Percentiles rank a stretch among this genome's conserved stretches.
These are phyloP conservation scores for Crotalus viridis DNA, from an alignment of 2,113 vertebrate species.

Conservation along the genomic window DNA sequence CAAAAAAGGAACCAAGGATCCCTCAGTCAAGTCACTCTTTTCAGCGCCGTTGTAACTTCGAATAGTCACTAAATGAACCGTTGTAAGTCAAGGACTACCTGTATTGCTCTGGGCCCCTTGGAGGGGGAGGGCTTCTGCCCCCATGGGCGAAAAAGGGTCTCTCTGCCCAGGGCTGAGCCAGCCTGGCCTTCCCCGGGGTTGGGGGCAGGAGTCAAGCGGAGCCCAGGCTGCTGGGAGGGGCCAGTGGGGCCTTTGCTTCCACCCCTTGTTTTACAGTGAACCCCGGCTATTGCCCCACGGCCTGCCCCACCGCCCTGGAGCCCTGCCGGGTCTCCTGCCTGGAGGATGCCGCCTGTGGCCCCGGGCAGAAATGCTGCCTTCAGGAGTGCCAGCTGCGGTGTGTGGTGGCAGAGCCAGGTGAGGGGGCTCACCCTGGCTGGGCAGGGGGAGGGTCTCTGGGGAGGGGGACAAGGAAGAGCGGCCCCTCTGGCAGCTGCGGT, in stretches of 20 bases:
- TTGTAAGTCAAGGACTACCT: too few species aligned
- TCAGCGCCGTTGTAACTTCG: too few species aligned
- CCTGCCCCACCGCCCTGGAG: rapidly evolving
- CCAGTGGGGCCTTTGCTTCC: neutral
- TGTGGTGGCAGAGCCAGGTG: neutral
- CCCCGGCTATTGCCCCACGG: constrained; percentile 39
- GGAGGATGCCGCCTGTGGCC: neutral
- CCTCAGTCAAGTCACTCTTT: too few species aligned
- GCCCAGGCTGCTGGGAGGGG: neutral
- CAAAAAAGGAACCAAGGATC: too few species aligned
- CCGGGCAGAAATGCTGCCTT: constrained; percentile 40
- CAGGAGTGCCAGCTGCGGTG: constrained; percentile 38
- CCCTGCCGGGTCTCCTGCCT: constrained; percentile 28
- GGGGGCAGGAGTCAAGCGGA: neutral
- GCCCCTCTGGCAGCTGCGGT: neutral
- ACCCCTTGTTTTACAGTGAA: constrained; percentile 22
- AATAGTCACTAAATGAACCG: too few species aligned
- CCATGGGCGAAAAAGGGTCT: neutral
- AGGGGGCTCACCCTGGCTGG: neutral
- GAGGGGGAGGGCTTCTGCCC: neutral
- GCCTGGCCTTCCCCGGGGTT: neutral
- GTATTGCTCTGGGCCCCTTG: neutral
- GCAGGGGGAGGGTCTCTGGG: neutral
- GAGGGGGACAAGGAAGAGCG: too few species aligned
- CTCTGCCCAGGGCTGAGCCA: neutral